phyloP scores from a whole-genome alignment of 1,140 invertebrate genomes.

The Paraescarpia echinospica region DNA sequence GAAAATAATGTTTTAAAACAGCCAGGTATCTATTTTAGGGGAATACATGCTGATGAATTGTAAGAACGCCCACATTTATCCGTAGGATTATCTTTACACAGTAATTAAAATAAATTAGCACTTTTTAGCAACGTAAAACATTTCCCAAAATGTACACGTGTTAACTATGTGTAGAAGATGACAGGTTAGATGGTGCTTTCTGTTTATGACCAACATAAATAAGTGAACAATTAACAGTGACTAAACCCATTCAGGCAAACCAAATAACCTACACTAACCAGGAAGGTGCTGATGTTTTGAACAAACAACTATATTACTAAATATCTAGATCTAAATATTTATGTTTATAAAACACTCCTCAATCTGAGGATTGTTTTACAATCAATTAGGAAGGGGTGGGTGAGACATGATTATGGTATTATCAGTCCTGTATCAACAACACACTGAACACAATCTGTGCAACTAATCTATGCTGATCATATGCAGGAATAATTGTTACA shows the following conservation, averaged over 20 bases:
- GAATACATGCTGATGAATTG: too few species aligned
- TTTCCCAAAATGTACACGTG: background rate
- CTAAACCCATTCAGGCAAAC: background rate
- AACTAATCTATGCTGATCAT: background rate
- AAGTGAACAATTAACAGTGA: background rate
- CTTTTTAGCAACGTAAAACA: background rate
- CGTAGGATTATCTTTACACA: too few species aligned
- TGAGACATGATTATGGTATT: background rate
- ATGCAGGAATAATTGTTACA: background rate
- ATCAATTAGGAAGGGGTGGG: too few species aligned
- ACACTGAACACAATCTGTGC: background rate
- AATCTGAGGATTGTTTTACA: background rate
- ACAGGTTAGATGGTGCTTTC: background rate
- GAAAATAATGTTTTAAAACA: too few species aligned
- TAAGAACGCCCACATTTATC: too few species aligned
- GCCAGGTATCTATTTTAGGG: too few species aligned
- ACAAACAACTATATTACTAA: background rate
- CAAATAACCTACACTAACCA: background rate
- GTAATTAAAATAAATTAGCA: background rate
- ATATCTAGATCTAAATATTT: background rate
- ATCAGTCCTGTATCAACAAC: background rate
- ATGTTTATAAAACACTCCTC: background rate
- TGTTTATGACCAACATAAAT: background rate
- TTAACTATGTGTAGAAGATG: background rate
- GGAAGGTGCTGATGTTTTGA: background rate